Evolutionary conservation across 2,797 vertebrate species (phyloP).

Genomic region (Phylloscopus collybita): DNA sequence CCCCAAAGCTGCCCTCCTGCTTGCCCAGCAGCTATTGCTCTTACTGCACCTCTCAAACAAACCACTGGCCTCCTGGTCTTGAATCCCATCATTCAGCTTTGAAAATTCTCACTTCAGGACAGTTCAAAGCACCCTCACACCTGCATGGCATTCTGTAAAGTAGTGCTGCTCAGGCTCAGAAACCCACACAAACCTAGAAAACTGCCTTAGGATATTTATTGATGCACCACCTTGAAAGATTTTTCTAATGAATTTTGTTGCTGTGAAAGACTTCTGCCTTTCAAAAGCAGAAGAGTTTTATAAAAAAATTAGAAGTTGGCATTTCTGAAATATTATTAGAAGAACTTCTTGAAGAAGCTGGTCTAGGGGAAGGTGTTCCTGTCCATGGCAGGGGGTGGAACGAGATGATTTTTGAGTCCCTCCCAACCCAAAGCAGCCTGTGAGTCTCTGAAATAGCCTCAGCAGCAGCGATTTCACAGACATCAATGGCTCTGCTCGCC

Average conservation of each 20-base stretch:
- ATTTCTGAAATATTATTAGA: slow-evolving; percentile 51
- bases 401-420: background rate
- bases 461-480: slow-evolving; percentile 1
- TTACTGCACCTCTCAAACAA: background rate
- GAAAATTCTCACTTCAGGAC: background rate
- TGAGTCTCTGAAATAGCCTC: slow-evolving; percentile 14
- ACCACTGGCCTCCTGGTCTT: background rate
- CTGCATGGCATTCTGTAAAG: rapidly evolving
- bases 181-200: background rate
- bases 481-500: background rate
- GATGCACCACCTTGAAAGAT: background rate
- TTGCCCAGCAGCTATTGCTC: background rate
- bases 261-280: background rate
- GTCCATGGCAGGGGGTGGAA: background rate
- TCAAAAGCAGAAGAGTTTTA: background rate
- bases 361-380: background rate
- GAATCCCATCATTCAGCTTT: background rate
- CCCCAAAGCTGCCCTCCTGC: background rate
- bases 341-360: background rate
- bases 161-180: background rate
- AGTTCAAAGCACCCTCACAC: background rate
- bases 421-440: background rate
- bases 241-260: background rate
- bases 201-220: background rate
- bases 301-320: slow-evolving; percentile 21